These are phyloP conservation scores for Bellardia pandia DNA, from an alignment of 2,888 invertebrate genomes.

Conservation along the genomic window DNA sequence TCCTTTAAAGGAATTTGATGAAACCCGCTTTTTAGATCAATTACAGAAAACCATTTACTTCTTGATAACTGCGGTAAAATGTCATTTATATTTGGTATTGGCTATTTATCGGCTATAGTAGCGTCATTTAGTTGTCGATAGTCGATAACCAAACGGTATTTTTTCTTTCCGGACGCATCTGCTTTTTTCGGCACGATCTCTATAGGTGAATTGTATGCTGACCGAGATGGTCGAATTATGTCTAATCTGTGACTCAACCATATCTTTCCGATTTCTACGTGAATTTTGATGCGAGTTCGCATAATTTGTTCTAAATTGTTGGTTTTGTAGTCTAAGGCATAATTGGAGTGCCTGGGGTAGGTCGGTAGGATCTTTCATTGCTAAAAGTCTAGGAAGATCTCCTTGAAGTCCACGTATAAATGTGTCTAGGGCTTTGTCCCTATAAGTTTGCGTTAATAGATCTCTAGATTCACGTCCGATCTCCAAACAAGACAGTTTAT, in stretches of 20 bases:
- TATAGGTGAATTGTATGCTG: constrained; percentile 7
- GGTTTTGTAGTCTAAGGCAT: constrained; percentile 14
- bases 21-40: constrained; percentile 1
- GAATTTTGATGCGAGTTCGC: constrained; percentile 9
- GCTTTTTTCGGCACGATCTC: too few species aligned
- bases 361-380: neutral
- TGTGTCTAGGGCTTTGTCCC: constrained; percentile 23
- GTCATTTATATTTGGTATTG: neutral
- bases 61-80: neutral
- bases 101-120: neutral
- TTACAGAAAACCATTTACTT: neutral
- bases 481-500: constrained; percentile 61
- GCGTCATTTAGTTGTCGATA: too few species aligned
- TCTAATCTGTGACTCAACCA: constrained; percentile 9
- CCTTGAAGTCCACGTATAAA: constrained; percentile 21
- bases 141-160: neutral
- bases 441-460: constrained; percentile 15
- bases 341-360: constrained; percentile 2
- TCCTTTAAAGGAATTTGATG: neutral
- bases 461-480: constrained; percentile 26
- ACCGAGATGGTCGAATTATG: neutral
- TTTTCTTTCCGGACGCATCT: constrained; percentile 8
- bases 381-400: constrained; percentile 14
- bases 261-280: neutral
- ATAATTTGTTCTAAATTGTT: constrained; percentile 19